A percentile compares a stretch with the other conserved stretches of the same genome.
These are phyloP conservation scores for Cairina moschata DNA, from an alignment of 2,113 vertebrate genomes.

Conservation along the genomic window DNA sequence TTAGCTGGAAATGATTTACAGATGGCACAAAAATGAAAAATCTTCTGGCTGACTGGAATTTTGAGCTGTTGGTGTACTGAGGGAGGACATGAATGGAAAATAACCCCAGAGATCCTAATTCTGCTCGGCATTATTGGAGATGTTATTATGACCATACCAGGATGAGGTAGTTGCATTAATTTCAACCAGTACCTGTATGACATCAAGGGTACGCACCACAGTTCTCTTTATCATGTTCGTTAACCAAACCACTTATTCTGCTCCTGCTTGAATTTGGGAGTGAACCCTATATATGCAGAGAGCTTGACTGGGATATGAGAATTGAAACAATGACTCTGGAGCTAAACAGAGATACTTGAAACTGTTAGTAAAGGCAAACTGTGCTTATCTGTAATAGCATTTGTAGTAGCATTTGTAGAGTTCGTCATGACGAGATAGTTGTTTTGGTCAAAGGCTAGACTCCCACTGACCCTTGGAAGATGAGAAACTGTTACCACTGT, in stretches of 20 bases:
- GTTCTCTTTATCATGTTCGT: not conserved
- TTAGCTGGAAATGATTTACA: not conserved
- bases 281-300: not conserved
- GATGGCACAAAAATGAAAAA: not conserved
- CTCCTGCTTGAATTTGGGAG: not conserved
- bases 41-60: not conserved
- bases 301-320: not conserved
- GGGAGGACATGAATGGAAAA: not conserved
- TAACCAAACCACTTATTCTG: not conserved
- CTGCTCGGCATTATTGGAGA: not conserved
- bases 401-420: not conserved
- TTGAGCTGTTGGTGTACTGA: not conserved
- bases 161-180: not conserved
- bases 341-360: not conserved
- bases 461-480: not conserved
- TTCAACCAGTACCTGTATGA: not conserved
- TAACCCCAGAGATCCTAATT: not conserved
- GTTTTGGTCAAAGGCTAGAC: not conserved
- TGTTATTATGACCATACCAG: not conserved
- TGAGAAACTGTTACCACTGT: not conserved
- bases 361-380: not conserved
- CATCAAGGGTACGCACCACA: not conserved
- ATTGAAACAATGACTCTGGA: not conserved
- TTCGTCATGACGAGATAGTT: not conserved
- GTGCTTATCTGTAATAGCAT: not conserved